Percentiles rank a stretch among this genome's conserved stretches.
Evolutionary conservation across 1,140 invertebrate genomes (phyloP).

Genomic region (Achroia grisella): DNA sequence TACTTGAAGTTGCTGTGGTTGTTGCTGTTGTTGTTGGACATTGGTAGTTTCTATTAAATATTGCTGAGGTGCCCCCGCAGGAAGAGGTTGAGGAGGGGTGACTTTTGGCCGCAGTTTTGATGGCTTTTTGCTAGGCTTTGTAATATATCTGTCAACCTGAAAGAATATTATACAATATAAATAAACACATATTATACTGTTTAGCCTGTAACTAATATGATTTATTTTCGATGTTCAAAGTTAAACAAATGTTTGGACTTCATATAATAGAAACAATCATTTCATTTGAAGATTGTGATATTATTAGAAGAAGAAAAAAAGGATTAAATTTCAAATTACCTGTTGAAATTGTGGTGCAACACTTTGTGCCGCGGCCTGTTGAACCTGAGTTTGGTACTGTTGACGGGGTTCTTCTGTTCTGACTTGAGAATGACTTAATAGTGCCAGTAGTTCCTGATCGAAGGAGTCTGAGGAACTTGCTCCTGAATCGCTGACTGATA

Average conservation of each 20-base stretch:
- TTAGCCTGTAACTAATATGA: too few relatives aligned
- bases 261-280: too few relatives aligned
- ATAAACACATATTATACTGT: too few relatives aligned
- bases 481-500: slow-evolving; percentile 51
- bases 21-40: slow-evolving; percentile 42
- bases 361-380: slow-evolving; percentile 32
- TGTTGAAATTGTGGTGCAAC: slow-evolving; percentile 48
- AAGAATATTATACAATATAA: too few relatives aligned
- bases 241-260: too few relatives aligned
- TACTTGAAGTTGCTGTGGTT: slow-evolving; percentile 23
- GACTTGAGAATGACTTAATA: slow-evolving; percentile 32
- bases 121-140: slow-evolving; percentile 58
- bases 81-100: slow-evolving; percentile 29
- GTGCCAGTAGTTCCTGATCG: slow-evolving; percentile 44
- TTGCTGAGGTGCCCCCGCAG: slow-evolving; percentile 45
- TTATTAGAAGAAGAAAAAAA: too few relatives aligned
- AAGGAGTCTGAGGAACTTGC: slow-evolving; percentile 27
- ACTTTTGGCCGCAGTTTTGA: slow-evolving; percentile 50
- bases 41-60: slow-evolving; percentile 66
- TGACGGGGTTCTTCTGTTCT: slow-evolving; percentile 17
- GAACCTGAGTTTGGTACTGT: slow-evolving; percentile 23
- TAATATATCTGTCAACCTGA: slow-evolving; percentile 56
- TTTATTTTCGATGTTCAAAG: too few relatives aligned
- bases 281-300: too few relatives aligned
- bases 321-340: slow-evolving; percentile 18